Evolutionary conservation across 2,797 vertebrate species (phyloP), one percentile per base, ranked within the genome.

Genomic region (Basileuterus tristriatus): DNA sequence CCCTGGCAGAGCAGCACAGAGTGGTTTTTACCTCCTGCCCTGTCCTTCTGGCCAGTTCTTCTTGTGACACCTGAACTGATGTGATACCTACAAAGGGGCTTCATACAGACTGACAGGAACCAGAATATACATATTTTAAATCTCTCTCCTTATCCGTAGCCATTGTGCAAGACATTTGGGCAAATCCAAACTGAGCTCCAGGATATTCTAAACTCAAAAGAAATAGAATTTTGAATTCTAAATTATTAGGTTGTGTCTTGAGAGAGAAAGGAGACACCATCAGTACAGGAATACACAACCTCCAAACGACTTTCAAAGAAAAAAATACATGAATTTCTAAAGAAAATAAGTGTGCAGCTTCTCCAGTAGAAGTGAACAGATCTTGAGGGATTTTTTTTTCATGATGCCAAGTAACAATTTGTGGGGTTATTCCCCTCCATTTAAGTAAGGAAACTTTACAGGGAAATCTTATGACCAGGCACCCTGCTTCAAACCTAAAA

Each of bases 11-110:
- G 30, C 18, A 70, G 37, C 60, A 11, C 44, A 8, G 32, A 8
- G 0, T 8, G 15, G 32, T 44, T 71, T 23, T 56, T 64, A 49
- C n/a, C 83, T 70, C 49, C 32, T 44, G 13, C 46, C 0, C 0
- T 11, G 65, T 72, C 52, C 55, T 68, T 8, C 74, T 50, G 52
- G 17, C 43, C 12, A 10, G 0, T 69, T 79, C 65, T 78, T 37
- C 56, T 79, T 32, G 8, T 46, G 56, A 36, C 27, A 36, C 36
- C 27, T 27, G 37, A 65, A 52, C 0, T 44, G 64, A 41, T 64
- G 37, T 24, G 43, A 15, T 32, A 15, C 20, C 18, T 87, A 12
- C 12, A 24, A 68, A 19, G 21, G 14, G n/a, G 36, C 60, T 77
- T 52, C 11, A 3, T 14, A 27, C 0, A 60, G 41, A 46, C 46